Percentiles rank a stretch among this genome's conserved stretches.
These are phyloP conservation scores for Hydrocynus forskahlii DNA, from an alignment of 2,797 vertebrate species.

Conservation along the genomic window DNA sequence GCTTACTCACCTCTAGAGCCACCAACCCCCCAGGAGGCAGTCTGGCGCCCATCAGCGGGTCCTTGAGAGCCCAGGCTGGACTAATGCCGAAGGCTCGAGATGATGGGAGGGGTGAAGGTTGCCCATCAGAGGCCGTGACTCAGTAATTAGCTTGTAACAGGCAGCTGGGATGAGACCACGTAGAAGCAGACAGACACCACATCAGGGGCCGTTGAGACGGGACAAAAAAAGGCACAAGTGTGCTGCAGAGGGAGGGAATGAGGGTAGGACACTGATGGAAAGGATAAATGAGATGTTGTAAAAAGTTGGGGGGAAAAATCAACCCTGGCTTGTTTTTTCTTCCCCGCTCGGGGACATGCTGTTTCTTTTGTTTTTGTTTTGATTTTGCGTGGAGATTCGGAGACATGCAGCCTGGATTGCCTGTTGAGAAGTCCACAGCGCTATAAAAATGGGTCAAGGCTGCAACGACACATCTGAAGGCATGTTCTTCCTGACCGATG, in stretches of 20 bases:
- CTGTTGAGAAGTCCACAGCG: constrained; percentile 29
- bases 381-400: constrained; percentile 38
- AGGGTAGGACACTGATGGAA: constrained; percentile 37
- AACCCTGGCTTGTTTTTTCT: constrained; percentile 39
- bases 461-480: constrained; percentile 11
- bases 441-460: constrained; percentile 38
- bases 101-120: constrained; percentile 46
- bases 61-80: constrained; percentile 33
- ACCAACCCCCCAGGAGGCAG: constrained; percentile 53
- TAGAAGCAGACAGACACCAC: constrained; percentile 72
- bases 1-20: constrained; percentile 50
- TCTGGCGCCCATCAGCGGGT: constrained; percentile 55
- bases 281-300: constrained; percentile 57
- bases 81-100: constrained; percentile 32
- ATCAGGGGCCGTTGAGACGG: constrained; percentile 64
- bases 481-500: not conserved
- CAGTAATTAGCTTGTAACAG: constrained; percentile 74
- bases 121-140: constrained; percentile 69
- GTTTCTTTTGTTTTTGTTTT: constrained; percentile 59
- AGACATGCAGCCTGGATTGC: constrained; percentile 31
- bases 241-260: constrained; percentile 58
- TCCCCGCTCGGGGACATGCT: constrained; percentile 44
- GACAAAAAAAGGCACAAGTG: constrained; percentile 65
- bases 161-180: constrained; percentile 68
- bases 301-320: constrained; percentile 24